Evolutionary conservation across 2,888 invertebrate species (phyloP).

Genomic region (Drosophila birchii): DNA sequence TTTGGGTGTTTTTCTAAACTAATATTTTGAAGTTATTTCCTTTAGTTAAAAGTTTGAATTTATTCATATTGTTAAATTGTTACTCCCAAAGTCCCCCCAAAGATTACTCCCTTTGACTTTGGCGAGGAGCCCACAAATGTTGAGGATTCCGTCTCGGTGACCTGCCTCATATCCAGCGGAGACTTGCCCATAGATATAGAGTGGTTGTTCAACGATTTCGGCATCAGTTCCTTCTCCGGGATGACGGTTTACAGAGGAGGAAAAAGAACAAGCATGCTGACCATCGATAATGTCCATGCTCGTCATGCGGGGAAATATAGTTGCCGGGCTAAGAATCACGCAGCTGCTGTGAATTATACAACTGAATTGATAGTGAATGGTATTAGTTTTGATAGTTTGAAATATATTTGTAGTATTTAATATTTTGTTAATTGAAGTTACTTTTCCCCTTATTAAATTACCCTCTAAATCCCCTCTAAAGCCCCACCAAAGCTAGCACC

Average conservation of each 20-base stretch:
- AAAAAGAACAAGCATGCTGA: constrained; percentile 87
- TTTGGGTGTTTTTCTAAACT: neutral
- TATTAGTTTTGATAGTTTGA: neutral
- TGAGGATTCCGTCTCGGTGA: constrained; percentile 89
- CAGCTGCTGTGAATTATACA: constrained; percentile 89
- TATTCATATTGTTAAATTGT: constrained; percentile 4
- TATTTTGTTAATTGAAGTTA: neutral
- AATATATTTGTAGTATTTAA: constrained; percentile 2
- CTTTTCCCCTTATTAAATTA: neutral
- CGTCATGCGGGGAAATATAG: constrained; percentile 91
- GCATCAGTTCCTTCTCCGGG: constrained; percentile 85
- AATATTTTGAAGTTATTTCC: neutral
- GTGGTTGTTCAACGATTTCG: constrained; percentile 87
- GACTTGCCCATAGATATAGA: constrained; percentile 88
- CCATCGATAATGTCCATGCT: constrained; percentile 88
- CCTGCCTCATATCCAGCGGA: constrained; percentile 90
- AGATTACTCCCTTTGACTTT: constrained; percentile 91
- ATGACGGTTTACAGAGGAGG: constrained; percentile 86
- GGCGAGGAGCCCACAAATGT: constrained; percentile 90
- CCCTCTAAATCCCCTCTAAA: constrained; percentile 76
- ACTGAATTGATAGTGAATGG: constrained; percentile 88
- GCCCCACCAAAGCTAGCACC: constrained; percentile 91
- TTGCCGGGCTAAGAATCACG: constrained; percentile 90
- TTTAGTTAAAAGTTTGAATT: neutral
- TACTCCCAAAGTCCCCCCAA: constrained; percentile 88